Conservation (phyloP, 2,888 invertebrate genomes). For the Acrobasis suavella region DNA sequence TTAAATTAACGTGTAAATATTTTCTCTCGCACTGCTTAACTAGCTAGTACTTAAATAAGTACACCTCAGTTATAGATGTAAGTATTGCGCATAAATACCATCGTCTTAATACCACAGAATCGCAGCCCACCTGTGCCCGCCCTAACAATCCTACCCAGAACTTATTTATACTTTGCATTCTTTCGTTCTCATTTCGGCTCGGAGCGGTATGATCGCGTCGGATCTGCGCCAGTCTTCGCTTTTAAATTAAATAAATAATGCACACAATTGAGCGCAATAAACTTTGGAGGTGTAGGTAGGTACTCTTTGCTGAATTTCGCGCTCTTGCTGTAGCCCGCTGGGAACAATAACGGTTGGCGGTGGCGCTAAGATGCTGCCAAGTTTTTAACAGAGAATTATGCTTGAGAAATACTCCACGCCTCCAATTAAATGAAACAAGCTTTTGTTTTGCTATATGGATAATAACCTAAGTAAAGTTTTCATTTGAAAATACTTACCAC, state of each 20-base stretch:
- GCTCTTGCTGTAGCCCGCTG: conserved; percentile 49
- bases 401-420: too few relatives aligned
- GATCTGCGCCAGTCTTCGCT: conserved; percentile 65
- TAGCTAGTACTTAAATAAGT: too few relatives aligned
- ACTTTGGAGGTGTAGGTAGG: conserved; percentile 70
- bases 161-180: conserved; percentile 47
- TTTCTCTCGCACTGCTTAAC: too few relatives aligned
- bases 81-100: not conserved
- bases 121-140: not conserved
- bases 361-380: conserved; percentile 51
- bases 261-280: conserved; percentile 80
- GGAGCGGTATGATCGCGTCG: conserved; percentile 61
- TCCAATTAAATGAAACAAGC: too few relatives aligned
- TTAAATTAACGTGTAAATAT: too few relatives aligned
- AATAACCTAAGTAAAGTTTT: too few relatives aligned
- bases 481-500: too few relatives aligned
- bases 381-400: conserved; percentile 16
- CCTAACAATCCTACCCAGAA: conserved; percentile 23
- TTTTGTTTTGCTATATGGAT: too few relatives aligned
- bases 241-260: conserved; percentile 82
- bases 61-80: too few relatives aligned
- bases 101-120: too few relatives aligned
- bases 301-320: conserved; percentile 66
- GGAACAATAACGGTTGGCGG: conserved; percentile 71
- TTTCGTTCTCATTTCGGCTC: conserved; percentile 57